phyloP scores from a whole-genome alignment of 2,113 vertebrate genomes.

The Etheostoma spectabile region DNA sequence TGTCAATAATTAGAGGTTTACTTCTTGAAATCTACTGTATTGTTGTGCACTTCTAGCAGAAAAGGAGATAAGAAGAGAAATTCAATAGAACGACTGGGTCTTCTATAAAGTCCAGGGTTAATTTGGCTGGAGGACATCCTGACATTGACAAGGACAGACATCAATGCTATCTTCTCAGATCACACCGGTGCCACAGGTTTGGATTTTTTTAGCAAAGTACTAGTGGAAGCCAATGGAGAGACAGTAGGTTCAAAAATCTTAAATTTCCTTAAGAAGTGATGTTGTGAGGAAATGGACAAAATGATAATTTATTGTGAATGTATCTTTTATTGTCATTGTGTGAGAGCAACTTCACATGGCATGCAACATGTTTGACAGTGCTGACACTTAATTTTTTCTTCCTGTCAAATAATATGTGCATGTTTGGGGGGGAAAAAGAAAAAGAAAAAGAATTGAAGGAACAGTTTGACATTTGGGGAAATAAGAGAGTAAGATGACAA shows the following conservation, averaged over 20 bases:
- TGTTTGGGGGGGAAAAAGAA: too few species aligned
- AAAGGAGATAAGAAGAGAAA: conserved; percentile 1
- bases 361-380: too few species aligned
- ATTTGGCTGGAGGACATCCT: conserved; percentile 9
- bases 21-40: too few species aligned
- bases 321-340: too few species aligned
- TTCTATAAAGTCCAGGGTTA: neutral
- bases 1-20: neutral
- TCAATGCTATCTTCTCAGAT: neutral
- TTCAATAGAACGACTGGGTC: neutral
- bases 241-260: neutral
- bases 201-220: neutral
- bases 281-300: neutral
- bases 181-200: neutral
- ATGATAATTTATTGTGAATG: neutral
- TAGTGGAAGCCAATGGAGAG: neutral
- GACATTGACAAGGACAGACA: conserved; percentile 11
- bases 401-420: too few species aligned
- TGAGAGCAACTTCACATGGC: neutral
- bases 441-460: too few species aligned
- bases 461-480: too few species aligned
- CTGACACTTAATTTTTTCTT: too few species aligned
- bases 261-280: too few species aligned
- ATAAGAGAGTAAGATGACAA: too few species aligned
- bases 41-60: neutral